These are phyloP conservation scores for Nemotelus pantherinus DNA, from an alignment of 2,888 invertebrate genomes.

Conservation along the genomic window DNA sequence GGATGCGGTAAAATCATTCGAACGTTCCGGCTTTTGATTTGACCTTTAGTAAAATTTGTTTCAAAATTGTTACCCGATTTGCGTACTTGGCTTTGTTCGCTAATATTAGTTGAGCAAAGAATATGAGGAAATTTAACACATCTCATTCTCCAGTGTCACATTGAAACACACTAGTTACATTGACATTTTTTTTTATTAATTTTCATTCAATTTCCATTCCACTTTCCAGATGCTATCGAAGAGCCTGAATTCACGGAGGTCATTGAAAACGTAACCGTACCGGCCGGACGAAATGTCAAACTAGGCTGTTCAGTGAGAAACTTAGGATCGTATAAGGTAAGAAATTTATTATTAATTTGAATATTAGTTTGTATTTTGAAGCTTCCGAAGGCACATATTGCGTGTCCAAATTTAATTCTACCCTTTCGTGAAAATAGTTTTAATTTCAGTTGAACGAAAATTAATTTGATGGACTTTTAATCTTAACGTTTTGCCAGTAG, in stretches of 20 bases:
- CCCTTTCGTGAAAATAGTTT: no score
- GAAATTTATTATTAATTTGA: slow-evolving; percentile 53
- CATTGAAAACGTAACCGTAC: slow-evolving; percentile 87
- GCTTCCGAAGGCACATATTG: no score
- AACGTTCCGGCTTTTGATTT: no score
- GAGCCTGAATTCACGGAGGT: slow-evolving; percentile 92
- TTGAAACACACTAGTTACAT: not conserved
- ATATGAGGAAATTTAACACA: not conserved
- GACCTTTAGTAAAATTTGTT: no score
- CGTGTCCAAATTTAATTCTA: no score
- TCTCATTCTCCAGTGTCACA: not conserved
- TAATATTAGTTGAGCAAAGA: no score
- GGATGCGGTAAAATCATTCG: no score
- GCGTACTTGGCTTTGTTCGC: no score
- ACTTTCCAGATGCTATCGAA: slow-evolving; percentile 74
- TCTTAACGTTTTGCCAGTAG: no score
- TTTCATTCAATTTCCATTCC: not conserved
- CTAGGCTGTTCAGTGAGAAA: slow-evolving; percentile 92
- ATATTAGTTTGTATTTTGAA: not conserved
- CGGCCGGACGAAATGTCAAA: slow-evolving; percentile 86
- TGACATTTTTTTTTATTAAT: not conserved
- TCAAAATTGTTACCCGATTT: no score
- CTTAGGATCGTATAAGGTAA: slow-evolving; percentile 89
- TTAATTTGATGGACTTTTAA: no score
- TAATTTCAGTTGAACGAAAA: no score